Evolutionary conservation across 1,140 invertebrate genomes (phyloP).

Genomic region (Pogonomyrmex barbatus): DNA sequence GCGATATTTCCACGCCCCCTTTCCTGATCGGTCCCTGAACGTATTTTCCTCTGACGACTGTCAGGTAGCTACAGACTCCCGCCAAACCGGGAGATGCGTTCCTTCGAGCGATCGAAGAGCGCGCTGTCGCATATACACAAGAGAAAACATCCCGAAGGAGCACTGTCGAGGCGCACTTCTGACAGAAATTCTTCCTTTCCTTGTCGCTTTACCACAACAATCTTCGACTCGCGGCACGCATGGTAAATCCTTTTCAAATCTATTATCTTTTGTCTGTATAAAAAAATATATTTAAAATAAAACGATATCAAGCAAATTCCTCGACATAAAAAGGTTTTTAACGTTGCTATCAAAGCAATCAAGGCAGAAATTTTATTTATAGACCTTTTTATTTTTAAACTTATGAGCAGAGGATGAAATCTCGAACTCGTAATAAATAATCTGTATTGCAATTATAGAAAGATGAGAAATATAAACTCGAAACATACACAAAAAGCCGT

Average conservation of each 20-base stretch:
- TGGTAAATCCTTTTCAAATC: slow-evolving; percentile 17
- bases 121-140: slow-evolving; percentile 21
- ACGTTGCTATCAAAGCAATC: neutral
- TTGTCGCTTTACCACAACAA: neutral
- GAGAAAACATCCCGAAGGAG: slow-evolving; percentile 28
- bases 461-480: slow-evolving; percentile 28
- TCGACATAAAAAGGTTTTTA: neutral
- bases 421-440: slow-evolving; percentile 8
- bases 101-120: slow-evolving; percentile 1
- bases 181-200: slow-evolving; percentile 32
- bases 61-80: slow-evolving; percentile 16
- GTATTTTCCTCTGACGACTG: slow-evolving; percentile 40
- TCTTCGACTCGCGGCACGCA: neutral
- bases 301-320: neutral
- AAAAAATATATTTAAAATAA: neutral
- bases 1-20: slow-evolving; percentile 39
- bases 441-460: slow-evolving; percentile 31
- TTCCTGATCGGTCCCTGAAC: slow-evolving; percentile 33
- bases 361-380: slow-evolving; percentile 19
- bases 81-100: slow-evolving; percentile 6
- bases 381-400: no score
- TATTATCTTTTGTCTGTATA: slow-evolving; percentile 16
- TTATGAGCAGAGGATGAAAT: neutral
- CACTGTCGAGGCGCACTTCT: slow-evolving; percentile 17
- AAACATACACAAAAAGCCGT: slow-evolving; percentile 22